These are phyloP conservation scores for Helogale parvula DNA, from an alignment of 2,113 vertebrate genomes.

Conservation along the genomic window DNA sequence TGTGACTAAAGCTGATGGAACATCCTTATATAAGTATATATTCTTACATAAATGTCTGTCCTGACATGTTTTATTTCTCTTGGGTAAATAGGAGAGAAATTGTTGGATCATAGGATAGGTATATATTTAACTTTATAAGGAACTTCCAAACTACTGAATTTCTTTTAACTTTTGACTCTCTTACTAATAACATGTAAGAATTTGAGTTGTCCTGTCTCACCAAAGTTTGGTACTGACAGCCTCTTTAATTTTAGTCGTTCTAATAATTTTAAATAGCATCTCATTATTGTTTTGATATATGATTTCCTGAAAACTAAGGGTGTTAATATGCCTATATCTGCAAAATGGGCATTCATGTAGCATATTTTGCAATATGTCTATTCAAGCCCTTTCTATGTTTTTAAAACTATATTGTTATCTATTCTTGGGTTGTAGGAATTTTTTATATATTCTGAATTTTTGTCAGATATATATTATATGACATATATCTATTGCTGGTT, in stretches of 20 bases:
- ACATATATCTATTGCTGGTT: not conserved
- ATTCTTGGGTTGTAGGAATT: not conserved
- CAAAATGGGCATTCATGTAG: not conserved
- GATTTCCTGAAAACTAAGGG: not conserved
- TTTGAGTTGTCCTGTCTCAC: not conserved
- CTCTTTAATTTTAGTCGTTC: not conserved
- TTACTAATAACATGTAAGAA: not conserved
- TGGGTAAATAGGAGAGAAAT: not conserved
- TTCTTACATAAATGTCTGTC: not conserved
- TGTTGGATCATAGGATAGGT: not conserved
- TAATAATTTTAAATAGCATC: not conserved
- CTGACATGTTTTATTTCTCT: not conserved
- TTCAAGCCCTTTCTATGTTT: not conserved
- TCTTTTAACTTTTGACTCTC: not conserved
- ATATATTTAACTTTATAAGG: not conserved
- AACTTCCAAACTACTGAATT: not conserved
- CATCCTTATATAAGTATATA: not conserved
- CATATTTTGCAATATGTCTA: not conserved
- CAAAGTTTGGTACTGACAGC: not conserved
- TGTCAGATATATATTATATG: not conserved
- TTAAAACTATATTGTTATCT: not conserved
- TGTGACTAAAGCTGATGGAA: not conserved
- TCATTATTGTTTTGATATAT: not conserved
- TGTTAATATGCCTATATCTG: not conserved
- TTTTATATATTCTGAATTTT: not conserved